Percentiles rank a stretch among this genome's conserved stretches.
Evolutionary conservation across 2,888 invertebrate genomes (phyloP).

Genomic region (Cosmia pyralina): DNA sequence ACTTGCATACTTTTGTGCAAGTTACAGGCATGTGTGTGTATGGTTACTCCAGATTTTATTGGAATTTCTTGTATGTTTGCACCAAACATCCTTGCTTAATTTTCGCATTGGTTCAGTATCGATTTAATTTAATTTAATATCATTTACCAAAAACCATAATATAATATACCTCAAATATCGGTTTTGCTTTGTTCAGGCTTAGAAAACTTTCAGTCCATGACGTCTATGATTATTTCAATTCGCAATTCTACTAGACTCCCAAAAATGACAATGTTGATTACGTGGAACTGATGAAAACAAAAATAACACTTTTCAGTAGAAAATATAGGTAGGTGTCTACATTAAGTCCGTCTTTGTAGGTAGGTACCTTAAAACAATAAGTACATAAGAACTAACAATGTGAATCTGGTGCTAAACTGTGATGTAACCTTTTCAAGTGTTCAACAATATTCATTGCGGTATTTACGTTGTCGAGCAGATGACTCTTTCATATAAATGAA

Average conservation of each 20-base stretch:
- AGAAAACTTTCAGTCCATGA: not conserved
- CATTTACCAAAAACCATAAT: not conserved
- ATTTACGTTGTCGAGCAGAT: not conserved
- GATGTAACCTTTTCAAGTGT: not conserved
- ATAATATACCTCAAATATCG: too few species aligned
- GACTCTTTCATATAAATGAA: too few species aligned
- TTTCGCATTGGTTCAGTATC: not conserved
- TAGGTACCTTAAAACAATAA: not conserved
- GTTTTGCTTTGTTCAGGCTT: not conserved
- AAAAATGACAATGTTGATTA: not conserved
- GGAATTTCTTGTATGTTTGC: slow-evolving; percentile 12
- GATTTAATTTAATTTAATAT: not conserved
- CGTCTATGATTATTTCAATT: too few species aligned
- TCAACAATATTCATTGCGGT: not conserved
- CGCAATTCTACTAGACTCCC: too few species aligned
- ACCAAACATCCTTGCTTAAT: not conserved
- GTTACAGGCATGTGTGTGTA: not conserved
- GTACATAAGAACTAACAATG: not conserved
- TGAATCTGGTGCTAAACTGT: not conserved
- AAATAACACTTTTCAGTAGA: not conserved
- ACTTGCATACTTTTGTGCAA: too few species aligned
- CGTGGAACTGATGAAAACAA: not conserved
- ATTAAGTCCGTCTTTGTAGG: not conserved
- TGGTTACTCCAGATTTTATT: slow-evolving; percentile 40
- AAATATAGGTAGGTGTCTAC: not conserved